Conservation (phyloP, 2,888 invertebrate genomes). For the Himalopsyche anomala region DNA sequence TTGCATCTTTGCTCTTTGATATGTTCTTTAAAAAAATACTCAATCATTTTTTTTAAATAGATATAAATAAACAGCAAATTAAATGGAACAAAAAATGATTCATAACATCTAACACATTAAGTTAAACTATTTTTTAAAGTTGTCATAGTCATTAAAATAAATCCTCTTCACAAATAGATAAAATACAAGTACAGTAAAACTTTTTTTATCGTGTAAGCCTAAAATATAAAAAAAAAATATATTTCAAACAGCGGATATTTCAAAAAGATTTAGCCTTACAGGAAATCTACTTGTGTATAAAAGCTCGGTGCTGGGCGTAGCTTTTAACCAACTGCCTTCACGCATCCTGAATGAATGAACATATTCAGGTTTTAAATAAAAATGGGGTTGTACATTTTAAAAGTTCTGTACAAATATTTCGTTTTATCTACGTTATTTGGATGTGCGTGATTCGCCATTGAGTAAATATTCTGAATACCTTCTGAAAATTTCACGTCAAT, state of each 20-base stretch:
- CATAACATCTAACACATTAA: too few species aligned
- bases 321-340: constrained; percentile 18
- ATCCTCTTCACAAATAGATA: too few species aligned
- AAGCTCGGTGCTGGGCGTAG: constrained; percentile 3
- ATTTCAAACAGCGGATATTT: neutral
- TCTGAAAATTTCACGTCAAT: neutral
- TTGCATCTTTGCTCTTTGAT: too few species aligned
- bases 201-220: too few species aligned
- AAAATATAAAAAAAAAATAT: too few species aligned
- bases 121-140: too few species aligned
- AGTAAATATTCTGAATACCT: constrained; percentile 14
- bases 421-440: constrained; percentile 1
- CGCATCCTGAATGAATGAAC: neutral
- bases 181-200: too few species aligned
- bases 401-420: constrained; percentile 21
- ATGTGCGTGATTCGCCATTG: neutral
- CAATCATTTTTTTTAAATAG: too few species aligned
- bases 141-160: too few species aligned
- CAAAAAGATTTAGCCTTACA: neutral
- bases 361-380: constrained; percentile 8
- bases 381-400: constrained; percentile 25
- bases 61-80: too few species aligned
- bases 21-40: too few species aligned
- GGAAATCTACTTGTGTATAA: constrained; percentile 1
- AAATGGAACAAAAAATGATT: too few species aligned